phyloP scores from a whole-genome alignment of 1,140 invertebrate genomes.

The Mactra quadrangularis region DNA sequence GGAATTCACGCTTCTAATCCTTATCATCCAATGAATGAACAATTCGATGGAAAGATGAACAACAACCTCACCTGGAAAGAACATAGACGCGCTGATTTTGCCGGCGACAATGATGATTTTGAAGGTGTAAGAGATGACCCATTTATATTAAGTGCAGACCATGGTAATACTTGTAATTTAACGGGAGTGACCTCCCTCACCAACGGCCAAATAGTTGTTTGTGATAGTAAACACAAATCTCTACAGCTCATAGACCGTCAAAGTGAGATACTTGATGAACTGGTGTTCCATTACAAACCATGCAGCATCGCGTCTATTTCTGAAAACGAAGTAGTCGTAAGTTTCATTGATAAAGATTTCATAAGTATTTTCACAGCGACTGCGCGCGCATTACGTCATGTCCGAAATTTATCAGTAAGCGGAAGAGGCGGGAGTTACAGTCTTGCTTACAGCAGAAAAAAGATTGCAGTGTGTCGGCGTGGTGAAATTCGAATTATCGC shows the following conservation, averaged over 20 bases:
- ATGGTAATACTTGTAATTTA: slow-evolving; percentile 31
- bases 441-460: slow-evolving; percentile 32
- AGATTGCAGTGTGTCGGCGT: slow-evolving; percentile 46
- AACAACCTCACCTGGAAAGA: neutral
- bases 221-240: slow-evolving; percentile 54
- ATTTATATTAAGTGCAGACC: slow-evolving; percentile 37
- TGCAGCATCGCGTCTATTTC: slow-evolving; percentile 39
- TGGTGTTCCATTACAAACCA: slow-evolving; percentile 56
- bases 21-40: slow-evolving; percentile 43
- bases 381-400: slow-evolving; percentile 8
- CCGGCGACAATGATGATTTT: neutral
- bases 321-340: slow-evolving; percentile 48
- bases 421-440: slow-evolving; percentile 56
- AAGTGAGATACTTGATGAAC: slow-evolving; percentile 49
- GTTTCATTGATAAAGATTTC: slow-evolving; percentile 56
- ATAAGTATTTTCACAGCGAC: slow-evolving; percentile 40
- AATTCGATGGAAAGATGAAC: slow-evolving; percentile 19
- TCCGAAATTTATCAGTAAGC: slow-evolving; percentile 32
- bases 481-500: slow-evolving; percentile 49
- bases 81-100: slow-evolving; percentile 4
- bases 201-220: slow-evolving; percentile 44
- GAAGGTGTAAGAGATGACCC: slow-evolving; percentile 37
- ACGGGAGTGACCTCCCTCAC: slow-evolving; percentile 43
- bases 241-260: slow-evolving; percentile 43
- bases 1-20: slow-evolving; percentile 46